These are phyloP conservation scores for Hemaris fuciformis DNA, from an alignment of 2,888 invertebrate species.

Conservation along the genomic window DNA sequence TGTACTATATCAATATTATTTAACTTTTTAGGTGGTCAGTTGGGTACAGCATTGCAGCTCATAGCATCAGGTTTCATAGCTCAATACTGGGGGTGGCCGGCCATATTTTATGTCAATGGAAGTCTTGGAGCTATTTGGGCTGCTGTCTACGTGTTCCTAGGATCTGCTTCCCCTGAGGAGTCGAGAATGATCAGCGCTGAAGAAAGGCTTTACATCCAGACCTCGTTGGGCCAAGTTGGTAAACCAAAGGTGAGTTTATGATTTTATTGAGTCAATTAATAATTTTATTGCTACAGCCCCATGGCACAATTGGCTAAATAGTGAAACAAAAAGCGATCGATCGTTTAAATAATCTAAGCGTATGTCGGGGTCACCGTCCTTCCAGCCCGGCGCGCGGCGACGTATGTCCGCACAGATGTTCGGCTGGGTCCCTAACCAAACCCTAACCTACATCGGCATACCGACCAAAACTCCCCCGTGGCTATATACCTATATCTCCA, in stretches of 20 bases:
- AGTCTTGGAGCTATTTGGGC: constrained; percentile 81
- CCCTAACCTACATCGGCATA: too few species aligned
- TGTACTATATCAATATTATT: background rate
- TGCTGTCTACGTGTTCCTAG: constrained; percentile 78
- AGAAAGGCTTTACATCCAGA: constrained; percentile 85
- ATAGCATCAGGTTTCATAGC: constrained; percentile 85
- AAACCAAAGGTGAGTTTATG: constrained; percentile 35
- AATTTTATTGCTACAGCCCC: too few species aligned
- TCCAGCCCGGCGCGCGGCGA: too few species aligned
- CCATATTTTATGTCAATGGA: constrained; percentile 86
- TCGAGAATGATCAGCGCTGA: constrained; percentile 77
- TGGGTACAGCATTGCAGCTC: constrained; percentile 87
- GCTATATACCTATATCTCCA: too few species aligned
- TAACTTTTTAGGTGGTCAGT: constrained; percentile 81
- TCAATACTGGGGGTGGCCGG: constrained; percentile 85
- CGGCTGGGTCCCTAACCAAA: too few species aligned
- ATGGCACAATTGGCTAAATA: too few species aligned
- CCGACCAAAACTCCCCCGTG: too few species aligned
- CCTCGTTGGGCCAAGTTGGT: constrained; percentile 45
- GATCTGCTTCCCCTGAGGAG: constrained; percentile 82
- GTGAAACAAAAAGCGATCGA: too few species aligned
- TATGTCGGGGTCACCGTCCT: too few species aligned
- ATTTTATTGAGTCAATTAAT: too few species aligned
- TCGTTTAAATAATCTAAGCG: too few species aligned
- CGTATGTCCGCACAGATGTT: too few species aligned